These are phyloP conservation scores for Drosophila maculinotata DNA, from an alignment of 2,888 invertebrate species.

Conservation along the genomic window DNA sequence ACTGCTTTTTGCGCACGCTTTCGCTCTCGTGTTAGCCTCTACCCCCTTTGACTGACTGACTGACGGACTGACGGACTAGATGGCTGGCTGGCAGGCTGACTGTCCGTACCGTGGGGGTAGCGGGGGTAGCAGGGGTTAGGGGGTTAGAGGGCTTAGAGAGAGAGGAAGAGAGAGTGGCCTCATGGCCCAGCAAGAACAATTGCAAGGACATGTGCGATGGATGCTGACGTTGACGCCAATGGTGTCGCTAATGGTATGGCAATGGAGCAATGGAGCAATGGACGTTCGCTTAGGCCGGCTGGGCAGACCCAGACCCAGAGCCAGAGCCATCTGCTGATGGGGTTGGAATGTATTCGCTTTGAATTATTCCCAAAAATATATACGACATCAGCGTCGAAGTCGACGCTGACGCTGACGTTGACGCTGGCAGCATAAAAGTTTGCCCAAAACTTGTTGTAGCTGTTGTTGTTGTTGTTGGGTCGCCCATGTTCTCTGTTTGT, in stretches of 20 bases:
- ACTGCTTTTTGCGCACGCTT: constrained; percentile 74
- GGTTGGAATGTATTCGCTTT: constrained; percentile 79
- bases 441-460: constrained; percentile 66
- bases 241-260: constrained; percentile 81
- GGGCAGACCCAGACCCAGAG: neutral
- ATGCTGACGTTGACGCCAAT: constrained; percentile 82
- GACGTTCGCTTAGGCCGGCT: constrained; percentile 27
- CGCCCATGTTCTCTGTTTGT: constrained; percentile 22
- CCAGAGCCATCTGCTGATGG: constrained; percentile 64
- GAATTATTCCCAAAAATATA: constrained; percentile 79
- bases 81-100: too few relatives aligned
- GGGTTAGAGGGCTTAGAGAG: too few relatives aligned
- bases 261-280: constrained; percentile 47
- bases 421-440: constrained; percentile 69
- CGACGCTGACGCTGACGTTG: constrained; percentile 39
- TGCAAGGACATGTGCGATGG: constrained; percentile 83
- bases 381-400: constrained; percentile 30
- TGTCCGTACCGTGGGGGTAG: too few relatives aligned
- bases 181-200: constrained; percentile 82
- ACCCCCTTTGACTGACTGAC: too few relatives aligned
- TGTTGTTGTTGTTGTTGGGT: constrained; percentile 29
- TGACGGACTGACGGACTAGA: too few relatives aligned
- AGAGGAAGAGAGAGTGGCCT: too few relatives aligned
- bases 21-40: constrained; percentile 62
- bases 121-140: too few relatives aligned